Base-by-base conservation (phyloP, 2,797 vertebrate species). In the Dendrocincla tyrannina region DNA sequence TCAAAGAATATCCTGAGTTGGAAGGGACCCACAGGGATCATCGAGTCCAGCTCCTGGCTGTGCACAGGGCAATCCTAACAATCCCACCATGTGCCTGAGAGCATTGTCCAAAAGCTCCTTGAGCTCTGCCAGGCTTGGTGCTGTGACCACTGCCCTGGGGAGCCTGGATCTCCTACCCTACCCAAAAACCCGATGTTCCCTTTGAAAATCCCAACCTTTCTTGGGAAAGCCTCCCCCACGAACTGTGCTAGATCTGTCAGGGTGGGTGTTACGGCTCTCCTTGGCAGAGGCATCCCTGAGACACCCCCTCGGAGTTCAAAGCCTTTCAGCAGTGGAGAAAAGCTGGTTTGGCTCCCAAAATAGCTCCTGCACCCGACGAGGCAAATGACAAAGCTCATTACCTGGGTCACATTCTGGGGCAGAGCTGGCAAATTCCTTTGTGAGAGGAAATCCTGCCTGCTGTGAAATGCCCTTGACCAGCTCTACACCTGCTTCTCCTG, bases 361-460 rank as follows among this genome's bases (percentile, higher is more conserved):
- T 16, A 91, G 27, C 83, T 93, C n/a, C 80, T 0, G 3, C 88
- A 68, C 1, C 0, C 0, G 1, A 56, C 0, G 2, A 13, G 9
- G 10, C 3, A 1, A 75, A 73, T 58, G 80, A 46, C 87, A 94
- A 89, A 94, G 78, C 91, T 94, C 78, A 59, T 96, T 93, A 89
- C 77, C 55, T 60, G 64, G 78, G 82, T 93, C 76, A 58, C 0
- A 0, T 96, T 96, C 91, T 39, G 25, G 25, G 81, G 42, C 2
- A 0, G 14, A 59, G 55, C 87, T 83, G 88, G 72, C n/a, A 78
- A 88, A 86, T 52, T 58, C 52, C 49, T 80, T 44, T 1, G 2
- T 1, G 15, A 72, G 33, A 50, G 49, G 68, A 94, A 91, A 89
- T 64, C 62, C 64, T 88, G 52, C 33, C 46, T 68, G 68, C 53